These are phyloP conservation scores for Echinarachnius parma DNA, from an alignment of 53 echinoderm and acorn worm species.

Conservation along the genomic window DNA sequence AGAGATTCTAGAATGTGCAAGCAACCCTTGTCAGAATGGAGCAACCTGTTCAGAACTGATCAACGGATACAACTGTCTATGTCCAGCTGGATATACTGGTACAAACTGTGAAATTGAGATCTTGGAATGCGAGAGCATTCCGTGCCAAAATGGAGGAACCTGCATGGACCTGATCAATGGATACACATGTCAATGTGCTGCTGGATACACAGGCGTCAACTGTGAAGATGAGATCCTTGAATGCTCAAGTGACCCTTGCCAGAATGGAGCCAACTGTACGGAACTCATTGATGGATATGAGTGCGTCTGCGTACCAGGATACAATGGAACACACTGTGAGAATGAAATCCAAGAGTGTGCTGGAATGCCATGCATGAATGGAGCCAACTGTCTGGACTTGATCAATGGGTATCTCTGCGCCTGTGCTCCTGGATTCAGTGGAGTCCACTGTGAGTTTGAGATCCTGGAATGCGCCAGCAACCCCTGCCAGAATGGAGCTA, in stretches of 20 bases:
- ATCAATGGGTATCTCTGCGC: slow-evolving; percentile 6
- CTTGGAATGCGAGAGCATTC: slow-evolving; percentile 18
- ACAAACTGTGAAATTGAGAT: slow-evolving; percentile 46
- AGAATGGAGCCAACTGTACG: slow-evolving; percentile 25
- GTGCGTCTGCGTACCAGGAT: slow-evolving; percentile 30
- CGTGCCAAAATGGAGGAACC: slow-evolving; percentile 31
- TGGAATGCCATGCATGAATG: slow-evolving; percentile 39
- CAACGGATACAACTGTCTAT: slow-evolving; percentile 58
- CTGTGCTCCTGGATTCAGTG: slow-evolving; percentile 28
- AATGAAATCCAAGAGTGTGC: slow-evolving; percentile 38
- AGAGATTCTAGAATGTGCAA: slow-evolving; percentile 65
- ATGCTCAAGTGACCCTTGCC: slow-evolving; percentile 40
- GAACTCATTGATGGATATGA: neutral
- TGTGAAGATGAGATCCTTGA: slow-evolving; percentile 47
- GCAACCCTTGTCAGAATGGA: slow-evolving; percentile 63
- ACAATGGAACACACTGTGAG: slow-evolving; percentile 7
- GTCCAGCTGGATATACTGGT: slow-evolving; percentile 62
- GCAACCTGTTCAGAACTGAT: slow-evolving; percentile 65
- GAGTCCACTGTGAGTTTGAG: slow-evolving; percentile 24
- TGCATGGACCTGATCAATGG: slow-evolving; percentile 32
- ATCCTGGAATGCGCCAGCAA: slow-evolving; percentile 39
- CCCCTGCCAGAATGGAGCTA: slow-evolving; percentile 51
- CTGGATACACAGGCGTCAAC: neutral
- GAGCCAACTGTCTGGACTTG: slow-evolving; percentile 26
- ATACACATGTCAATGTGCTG: slow-evolving; percentile 12